Evolutionary conservation across 1,140 invertebrate genomes (phyloP).

Genomic region (Leptonema lineaticorne): DNA sequence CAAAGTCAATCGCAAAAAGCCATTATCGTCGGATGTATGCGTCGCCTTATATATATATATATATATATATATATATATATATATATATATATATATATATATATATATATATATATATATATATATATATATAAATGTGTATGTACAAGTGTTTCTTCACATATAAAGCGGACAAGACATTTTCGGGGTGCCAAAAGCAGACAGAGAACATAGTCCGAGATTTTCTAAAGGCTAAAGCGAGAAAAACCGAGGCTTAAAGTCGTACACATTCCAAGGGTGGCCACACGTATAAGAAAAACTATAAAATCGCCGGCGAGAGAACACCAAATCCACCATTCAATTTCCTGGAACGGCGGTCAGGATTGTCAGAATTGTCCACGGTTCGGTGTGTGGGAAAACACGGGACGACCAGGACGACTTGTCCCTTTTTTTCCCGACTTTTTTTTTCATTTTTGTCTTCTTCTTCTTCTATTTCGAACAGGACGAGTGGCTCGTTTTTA

Average conservation of each 20-base stretch:
- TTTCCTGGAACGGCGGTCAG: slow-evolving; percentile 28
- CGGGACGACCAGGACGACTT: background rate
- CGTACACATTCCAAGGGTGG: background rate
- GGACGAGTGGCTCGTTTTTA: background rate
- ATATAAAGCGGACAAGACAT: no score
- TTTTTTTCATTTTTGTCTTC: no score
- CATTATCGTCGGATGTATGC: background rate
- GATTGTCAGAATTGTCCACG: slow-evolving; percentile 26
- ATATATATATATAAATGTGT: no score
- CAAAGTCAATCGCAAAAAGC: slow-evolving; percentile 5
- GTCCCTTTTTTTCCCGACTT: no score
- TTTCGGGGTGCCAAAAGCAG: no score
- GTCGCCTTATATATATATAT: no score
- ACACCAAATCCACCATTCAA: slow-evolving; percentile 35
- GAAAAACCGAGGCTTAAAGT: background rate
- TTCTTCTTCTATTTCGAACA: no score
- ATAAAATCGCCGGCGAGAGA: slow-evolving; percentile 27
- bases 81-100: no score
- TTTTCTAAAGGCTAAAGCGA: background rate
- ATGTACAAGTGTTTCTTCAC: no score
- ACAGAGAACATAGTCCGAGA: background rate
- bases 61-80: no score
- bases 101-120: no score
- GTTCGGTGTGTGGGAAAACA: background rate
- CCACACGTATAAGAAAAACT: slow-evolving; percentile 28